These are phyloP conservation scores for Hydractinia symbiolongicarpus DNA, from an alignment of 30 jellyfish, hydroid and myxozoan species.

Conservation along the genomic window DNA sequence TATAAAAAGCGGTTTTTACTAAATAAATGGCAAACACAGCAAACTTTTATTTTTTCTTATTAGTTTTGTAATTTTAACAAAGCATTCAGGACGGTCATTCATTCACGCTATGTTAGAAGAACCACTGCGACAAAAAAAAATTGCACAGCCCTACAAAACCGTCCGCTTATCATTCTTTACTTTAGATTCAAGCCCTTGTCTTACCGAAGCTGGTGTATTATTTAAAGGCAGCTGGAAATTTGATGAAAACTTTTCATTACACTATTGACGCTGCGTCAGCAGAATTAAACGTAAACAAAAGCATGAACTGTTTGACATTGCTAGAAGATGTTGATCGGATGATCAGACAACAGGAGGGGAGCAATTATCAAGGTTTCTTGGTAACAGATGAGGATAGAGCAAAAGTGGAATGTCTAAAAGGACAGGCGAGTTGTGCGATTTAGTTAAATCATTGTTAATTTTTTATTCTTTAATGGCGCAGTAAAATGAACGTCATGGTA, in stretches of 20 bases:
- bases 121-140: no score
- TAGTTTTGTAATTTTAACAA: no score
- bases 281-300: slow-evolving; percentile 34
- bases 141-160: no score
- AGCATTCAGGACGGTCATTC: no score
- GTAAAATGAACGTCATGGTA: no score
- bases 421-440: slow-evolving; percentile 57
- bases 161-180: background rate
- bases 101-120: no score
- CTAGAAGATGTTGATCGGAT: slow-evolving; percentile 48
- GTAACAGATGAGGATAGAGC: slow-evolving; percentile 73
- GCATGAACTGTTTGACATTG: slow-evolving; percentile 49
- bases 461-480: background rate
- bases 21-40: no score
- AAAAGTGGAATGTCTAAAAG: slow-evolving; percentile 51
- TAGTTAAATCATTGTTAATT: no score
- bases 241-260: slow-evolving; percentile 66
- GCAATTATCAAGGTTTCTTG: slow-evolving; percentile 23
- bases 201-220: slow-evolving; percentile 66
- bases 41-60: no score
- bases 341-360: slow-evolving; percentile 35
- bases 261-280: slow-evolving; percentile 80
- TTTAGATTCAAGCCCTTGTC: slow-evolving; percentile 37
- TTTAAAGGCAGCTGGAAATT: slow-evolving; percentile 69
- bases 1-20: no score